Conservation (phyloP, 2,797 vertebrate genomes). For the Carcharodon carcharias region DNA sequence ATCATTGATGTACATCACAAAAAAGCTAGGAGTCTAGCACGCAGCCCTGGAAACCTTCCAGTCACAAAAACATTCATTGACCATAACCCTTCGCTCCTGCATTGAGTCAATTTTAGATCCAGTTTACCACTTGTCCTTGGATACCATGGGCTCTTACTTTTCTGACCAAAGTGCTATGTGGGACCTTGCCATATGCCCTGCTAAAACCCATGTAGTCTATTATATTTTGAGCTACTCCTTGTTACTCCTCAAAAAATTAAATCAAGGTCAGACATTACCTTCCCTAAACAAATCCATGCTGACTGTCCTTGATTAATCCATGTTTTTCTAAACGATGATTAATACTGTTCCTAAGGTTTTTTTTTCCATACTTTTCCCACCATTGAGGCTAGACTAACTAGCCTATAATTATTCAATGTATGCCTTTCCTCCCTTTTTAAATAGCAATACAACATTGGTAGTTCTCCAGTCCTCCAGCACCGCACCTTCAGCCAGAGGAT, state of each 20-base stretch:
- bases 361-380: not conserved
- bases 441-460: too few relatives aligned
- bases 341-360: not conserved
- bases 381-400: too few relatives aligned
- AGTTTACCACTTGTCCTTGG: not conserved
- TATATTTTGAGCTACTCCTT: not conserved
- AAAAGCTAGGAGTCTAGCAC: not conserved
- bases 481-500: too few relatives aligned
- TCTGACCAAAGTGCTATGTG: not conserved
- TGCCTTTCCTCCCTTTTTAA: too few relatives aligned
- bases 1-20: not conserved
- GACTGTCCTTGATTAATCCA: not conserved
- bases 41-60: not conserved
- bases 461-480: too few relatives aligned
- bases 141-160: not conserved
- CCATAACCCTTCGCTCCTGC: not conserved
- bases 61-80: not conserved
- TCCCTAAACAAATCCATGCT: not conserved
- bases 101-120: too few relatives aligned
- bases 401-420: too few relatives aligned
- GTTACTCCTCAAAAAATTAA: not conserved
- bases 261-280: not conserved
- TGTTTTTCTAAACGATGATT: not conserved
- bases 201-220: not conserved
- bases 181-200: not conserved